These are phyloP conservation scores for Carpatolechia fugitivella DNA, from an alignment of 2,888 invertebrate genomes.

Conservation along the genomic window DNA sequence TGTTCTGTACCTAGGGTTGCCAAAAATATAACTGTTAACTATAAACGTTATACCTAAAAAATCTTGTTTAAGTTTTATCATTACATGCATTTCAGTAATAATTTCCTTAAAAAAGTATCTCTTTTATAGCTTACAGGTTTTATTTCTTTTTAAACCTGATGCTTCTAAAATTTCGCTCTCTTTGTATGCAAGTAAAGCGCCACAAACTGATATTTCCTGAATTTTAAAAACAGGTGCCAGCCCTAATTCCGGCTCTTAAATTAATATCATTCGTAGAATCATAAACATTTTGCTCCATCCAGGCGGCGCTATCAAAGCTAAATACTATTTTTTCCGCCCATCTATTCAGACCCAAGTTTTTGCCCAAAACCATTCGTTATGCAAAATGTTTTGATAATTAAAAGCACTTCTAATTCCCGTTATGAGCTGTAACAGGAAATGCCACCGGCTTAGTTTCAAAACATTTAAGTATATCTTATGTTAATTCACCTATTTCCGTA, in stretches of 20 bases:
- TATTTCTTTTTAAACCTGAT: too few relatives aligned
- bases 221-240: too few relatives aligned
- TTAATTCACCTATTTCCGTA: constrained; percentile 23
- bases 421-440: constrained; percentile 39
- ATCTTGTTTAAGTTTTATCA: too few relatives aligned
- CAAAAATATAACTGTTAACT: too few relatives aligned
- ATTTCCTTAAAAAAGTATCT: too few relatives aligned
- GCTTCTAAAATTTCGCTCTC: too few relatives aligned
- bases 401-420: constrained; percentile 28
- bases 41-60: too few relatives aligned
- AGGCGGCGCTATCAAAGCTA: constrained; percentile 37
- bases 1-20: not conserved
- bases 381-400: constrained; percentile 47
- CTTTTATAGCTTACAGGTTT: too few relatives aligned
- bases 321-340: constrained; percentile 28
- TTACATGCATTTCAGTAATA: too few relatives aligned
- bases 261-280: constrained; percentile 32
- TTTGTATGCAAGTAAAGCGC: too few relatives aligned
- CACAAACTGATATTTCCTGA: too few relatives aligned
- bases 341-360: constrained; percentile 34
- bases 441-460: constrained; percentile 30
- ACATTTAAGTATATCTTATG: constrained; percentile 21
- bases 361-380: constrained; percentile 41
- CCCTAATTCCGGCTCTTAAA: constrained; percentile 16
- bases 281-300: constrained; percentile 27